A percentile compares a stretch with the other conserved stretches of the same genome.
Evolutionary conservation across 2,888 invertebrate genomes (phyloP).

Genomic region (Rhimphoctona megacephalus): DNA sequence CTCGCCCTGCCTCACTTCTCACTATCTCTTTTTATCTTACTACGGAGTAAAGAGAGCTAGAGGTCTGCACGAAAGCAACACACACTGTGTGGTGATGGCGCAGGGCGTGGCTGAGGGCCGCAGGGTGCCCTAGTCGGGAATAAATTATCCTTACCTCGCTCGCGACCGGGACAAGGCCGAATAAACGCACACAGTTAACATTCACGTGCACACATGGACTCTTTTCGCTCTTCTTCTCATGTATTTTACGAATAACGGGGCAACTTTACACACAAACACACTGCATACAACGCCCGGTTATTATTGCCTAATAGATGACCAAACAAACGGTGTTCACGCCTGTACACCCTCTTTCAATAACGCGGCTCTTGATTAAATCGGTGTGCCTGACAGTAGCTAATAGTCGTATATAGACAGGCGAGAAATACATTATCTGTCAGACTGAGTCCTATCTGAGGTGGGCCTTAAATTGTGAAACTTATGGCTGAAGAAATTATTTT

Average conservation of each 20-base stretch:
- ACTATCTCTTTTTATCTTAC: slow-evolving; percentile 3
- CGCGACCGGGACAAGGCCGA: slow-evolving; percentile 73
- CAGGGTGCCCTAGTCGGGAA: slow-evolving; percentile 81
- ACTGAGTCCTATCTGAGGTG: neutral
- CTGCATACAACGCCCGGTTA: slow-evolving; percentile 73
- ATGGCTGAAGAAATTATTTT: neutral
- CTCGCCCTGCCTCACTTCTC: slow-evolving; percentile 13
- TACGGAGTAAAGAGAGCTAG: slow-evolving; percentile 13
- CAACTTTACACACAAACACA: slow-evolving; percentile 8
- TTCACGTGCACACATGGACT: slow-evolving; percentile 1
- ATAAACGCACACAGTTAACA: slow-evolving; percentile 37
- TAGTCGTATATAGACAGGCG: slow-evolving; percentile 39
- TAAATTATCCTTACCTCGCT: slow-evolving; percentile 81
- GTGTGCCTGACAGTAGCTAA: slow-evolving; percentile 63
- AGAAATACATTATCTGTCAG: slow-evolving; percentile 41
- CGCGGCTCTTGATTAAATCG: slow-evolving; percentile 78
- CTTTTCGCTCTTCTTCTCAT: neutral
- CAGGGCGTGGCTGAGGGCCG: slow-evolving; percentile 83
- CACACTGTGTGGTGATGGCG: slow-evolving; percentile 72
- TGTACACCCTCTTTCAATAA: slow-evolving; percentile 74
- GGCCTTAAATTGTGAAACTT: neutral
- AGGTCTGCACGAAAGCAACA: slow-evolving; percentile 55
- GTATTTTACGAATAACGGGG: slow-evolving; percentile 24
- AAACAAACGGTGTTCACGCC: slow-evolving; percentile 82
- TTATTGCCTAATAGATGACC: slow-evolving; percentile 83